Conservation (phyloP, 2,888 invertebrate genomes). For the Erynnis tages region DNA sequence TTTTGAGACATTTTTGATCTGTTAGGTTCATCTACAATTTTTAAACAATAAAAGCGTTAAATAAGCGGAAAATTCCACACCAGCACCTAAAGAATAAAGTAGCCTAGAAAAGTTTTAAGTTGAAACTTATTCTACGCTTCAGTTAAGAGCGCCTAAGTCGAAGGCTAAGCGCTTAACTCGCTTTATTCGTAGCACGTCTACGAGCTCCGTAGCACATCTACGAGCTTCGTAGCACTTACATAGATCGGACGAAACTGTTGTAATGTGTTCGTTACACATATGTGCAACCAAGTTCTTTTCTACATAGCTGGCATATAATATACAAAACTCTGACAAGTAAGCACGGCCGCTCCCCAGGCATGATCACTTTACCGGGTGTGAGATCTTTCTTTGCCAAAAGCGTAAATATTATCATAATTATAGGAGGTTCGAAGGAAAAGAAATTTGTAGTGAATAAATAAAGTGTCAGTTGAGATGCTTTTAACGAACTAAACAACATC, state of each 20-base stretch:
- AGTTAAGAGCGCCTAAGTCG: conserved; percentile 23
- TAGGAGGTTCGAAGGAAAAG: too few relatives aligned
- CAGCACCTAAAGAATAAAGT: neutral
- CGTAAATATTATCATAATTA: too few relatives aligned
- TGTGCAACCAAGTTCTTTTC: too few relatives aligned
- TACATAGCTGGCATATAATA: too few relatives aligned
- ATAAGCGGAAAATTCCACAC: neutral
- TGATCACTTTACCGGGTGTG: too few relatives aligned
- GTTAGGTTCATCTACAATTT: too few relatives aligned
- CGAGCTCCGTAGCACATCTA: conserved; percentile 16
- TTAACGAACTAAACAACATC: too few relatives aligned
- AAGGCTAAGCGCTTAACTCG: conserved; percentile 22
- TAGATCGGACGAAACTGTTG: conserved; percentile 11
- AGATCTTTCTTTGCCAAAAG: too few relatives aligned
- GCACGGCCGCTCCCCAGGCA: too few relatives aligned
- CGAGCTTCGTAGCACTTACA: conserved; percentile 7
- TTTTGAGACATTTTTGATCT: neutral
- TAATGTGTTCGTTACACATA: conserved; percentile 11
- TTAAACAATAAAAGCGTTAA: neutral
- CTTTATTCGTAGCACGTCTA: conserved; percentile 24
- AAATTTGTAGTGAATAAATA: too few relatives aligned
- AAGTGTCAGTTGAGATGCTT: too few relatives aligned
- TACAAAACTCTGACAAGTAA: too few relatives aligned
- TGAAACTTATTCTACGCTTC: conserved; percentile 20
- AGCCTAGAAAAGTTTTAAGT: conserved; percentile 5